These are phyloP conservation scores for Gonioctena quinquepunctata DNA, from an alignment of 1,140 invertebrate genomes.

Conservation along the genomic window DNA sequence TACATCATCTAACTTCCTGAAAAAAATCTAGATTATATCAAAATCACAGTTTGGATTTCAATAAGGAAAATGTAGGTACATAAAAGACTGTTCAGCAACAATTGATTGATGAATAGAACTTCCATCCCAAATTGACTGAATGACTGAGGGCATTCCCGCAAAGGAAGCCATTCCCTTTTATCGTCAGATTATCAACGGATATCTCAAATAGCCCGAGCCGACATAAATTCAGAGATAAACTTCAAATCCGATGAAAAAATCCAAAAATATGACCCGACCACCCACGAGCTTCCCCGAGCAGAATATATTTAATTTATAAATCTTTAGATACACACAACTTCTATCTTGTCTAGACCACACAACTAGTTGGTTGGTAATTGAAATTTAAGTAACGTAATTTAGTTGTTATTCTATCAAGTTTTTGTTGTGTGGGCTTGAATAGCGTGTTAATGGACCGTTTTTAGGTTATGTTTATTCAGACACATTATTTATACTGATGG, in stretches of 20 bases:
- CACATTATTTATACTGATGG: not conserved
- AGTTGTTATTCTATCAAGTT: not conserved
- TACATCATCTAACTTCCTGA: no score
- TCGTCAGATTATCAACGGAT: no score
- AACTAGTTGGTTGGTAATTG: not conserved
- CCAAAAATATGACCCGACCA: not conserved
- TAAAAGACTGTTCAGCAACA: no score
- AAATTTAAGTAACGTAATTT: not conserved
- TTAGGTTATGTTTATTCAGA: not conserved
- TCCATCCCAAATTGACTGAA: no score
- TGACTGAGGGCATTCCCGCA: no score
- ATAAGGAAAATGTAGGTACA: no score
- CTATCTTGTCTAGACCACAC: not conserved
- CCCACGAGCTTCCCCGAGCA: not conserved
- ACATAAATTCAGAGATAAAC: not conserved
- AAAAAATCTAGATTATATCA: no score
- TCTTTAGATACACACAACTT: not conserved
- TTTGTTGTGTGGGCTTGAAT: not conserved
- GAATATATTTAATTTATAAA: not conserved
- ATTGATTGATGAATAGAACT: no score
- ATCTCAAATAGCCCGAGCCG: no score
- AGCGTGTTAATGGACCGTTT: not conserved
- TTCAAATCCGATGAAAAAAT: not conserved
- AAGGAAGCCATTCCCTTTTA: no score
- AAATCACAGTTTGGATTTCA: no score